Base-by-base conservation (phyloP, 2,888 invertebrate species). In the Perizoma affinitatum region DNA sequence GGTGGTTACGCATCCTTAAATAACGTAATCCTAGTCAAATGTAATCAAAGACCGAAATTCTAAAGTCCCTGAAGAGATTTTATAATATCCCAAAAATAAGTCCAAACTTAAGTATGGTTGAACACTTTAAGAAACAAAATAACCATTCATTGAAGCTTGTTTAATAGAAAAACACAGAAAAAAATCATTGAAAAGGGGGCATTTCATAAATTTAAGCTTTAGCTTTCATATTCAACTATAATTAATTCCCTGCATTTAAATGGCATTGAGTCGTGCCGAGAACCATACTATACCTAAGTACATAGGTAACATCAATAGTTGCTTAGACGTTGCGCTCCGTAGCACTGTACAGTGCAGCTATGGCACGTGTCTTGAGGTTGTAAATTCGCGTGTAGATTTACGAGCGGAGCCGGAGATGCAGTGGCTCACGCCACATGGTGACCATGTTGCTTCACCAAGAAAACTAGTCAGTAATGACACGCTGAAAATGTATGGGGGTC, bases 381-480 rank as follows among this genome's bases (percentile, higher is more conserved):
- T 80, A 79, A 81, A 81, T 76, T 75, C 68, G 68, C 58, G 64
- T 65, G 67, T 62, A 75, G 78, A 82, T 83, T 84, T 84, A 84
- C 80, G 84, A 79, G 68, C 72, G 63, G 58, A 73, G 75, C 75
- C 70, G 67, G 72, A 76, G 73, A 75, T 76, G 76, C 76, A 54
- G 48, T 52, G 63, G 66, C 65, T 65, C 71, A 67, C 68, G 73
- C 74, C 78, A 78, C 76, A 77, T 79, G 76, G 74, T 73, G 71
- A 76, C 72, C 73, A 43, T 47, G 67, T 67, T 68, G 69, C 68
- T 70, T 66, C 61, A 67, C 66, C 56, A 70, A 72, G 72, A 68
- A 71, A 46, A 50, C 54, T 58, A 41, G 58, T 55, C 54, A 64
- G 44, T 44, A 49, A 48, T 40, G 40, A 7, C 49, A 34, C 5